Base-by-base conservation (phyloP, 2,113 vertebrate genomes). In the Halcyon senegalensis region DNA sequence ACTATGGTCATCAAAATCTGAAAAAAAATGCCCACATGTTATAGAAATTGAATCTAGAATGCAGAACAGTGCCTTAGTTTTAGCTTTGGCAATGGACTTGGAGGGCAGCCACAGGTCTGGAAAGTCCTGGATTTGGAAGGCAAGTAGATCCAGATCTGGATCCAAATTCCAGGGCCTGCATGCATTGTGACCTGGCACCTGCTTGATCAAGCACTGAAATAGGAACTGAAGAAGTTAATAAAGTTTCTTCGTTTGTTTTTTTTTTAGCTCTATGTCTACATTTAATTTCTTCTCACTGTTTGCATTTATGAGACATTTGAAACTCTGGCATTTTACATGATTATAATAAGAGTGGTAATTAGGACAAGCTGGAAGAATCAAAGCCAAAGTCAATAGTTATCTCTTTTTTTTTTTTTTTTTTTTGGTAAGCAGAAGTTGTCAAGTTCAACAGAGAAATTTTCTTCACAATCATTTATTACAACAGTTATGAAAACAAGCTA, bases 281-380 rank as follows among this genome's bases (percentile, higher is more conserved):
- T 88, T 90, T 94, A 84, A 84, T 93, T 76, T 92, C 33, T 84
- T 82, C 85, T 80, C 48, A 73, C 23, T 93, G 89, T 73, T 87
- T 93, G 24, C 62, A 25, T 81, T 76, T 91, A 66, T 14, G 70
- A 27, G 28, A 75, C 25, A 28, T 84, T 70, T 96, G 75, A 80
- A 96, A 89, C 74, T 60, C 87, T 90, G 83, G 56, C 39, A 89
- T 95, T 94, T 92, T 84, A 43, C 60, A n/a, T 86, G 59, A 90
- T 79, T 78, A 70, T 74, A 94, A 78, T 84, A 93, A 90, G 41
- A 60, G 51, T 41, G 41, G 68, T 94, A 96, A 94, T 93, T 90
- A 95, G 31, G 81, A 59, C 23, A 90, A 93, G 59, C 58, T 87
- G 43, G 60, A 94, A 89, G 48, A 84, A 85, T 69, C 43, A 55